Conservation (phyloP, 2,113 vertebrate genomes). For the Rhea pennata region DNA sequence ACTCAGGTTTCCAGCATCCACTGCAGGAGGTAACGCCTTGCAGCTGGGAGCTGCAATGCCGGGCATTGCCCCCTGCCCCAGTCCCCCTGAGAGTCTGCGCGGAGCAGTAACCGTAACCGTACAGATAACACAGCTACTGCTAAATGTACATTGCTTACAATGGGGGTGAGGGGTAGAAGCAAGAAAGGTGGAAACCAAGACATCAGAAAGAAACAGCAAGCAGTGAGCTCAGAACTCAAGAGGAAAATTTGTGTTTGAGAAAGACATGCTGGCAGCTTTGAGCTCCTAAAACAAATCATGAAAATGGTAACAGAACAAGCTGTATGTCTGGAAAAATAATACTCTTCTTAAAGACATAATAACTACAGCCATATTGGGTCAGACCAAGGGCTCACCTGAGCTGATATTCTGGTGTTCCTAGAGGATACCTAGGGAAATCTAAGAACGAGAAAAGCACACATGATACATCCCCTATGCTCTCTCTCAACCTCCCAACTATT, state of each 20-base stretch:
- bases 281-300: not conserved
- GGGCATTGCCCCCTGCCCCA: not conserved
- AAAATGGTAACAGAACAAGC: not conserved
- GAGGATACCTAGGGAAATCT: not conserved
- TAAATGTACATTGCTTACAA: not conserved
- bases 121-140: not conserved
- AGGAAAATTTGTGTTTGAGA: not conserved
- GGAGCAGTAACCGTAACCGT: not conserved
- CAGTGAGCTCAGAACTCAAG: not conserved
- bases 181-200: not conserved
- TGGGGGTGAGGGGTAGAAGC: rapidly evolving
- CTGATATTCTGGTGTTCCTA: not conserved
- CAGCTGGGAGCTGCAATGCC: not conserved
- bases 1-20: not conserved
- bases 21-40: not conserved
- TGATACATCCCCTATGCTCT: not conserved
- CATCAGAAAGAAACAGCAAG: not conserved
- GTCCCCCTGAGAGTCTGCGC: not conserved
- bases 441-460: not conserved
- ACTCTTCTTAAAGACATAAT: not conserved
- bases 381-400: not conserved
- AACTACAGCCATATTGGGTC: not conserved
- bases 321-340: not conserved
- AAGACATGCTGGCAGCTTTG: not conserved
- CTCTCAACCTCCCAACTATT: not conserved